Base-by-base conservation (phyloP, 2,113 vertebrate species). In the Stegostoma tigrinum region DNA sequence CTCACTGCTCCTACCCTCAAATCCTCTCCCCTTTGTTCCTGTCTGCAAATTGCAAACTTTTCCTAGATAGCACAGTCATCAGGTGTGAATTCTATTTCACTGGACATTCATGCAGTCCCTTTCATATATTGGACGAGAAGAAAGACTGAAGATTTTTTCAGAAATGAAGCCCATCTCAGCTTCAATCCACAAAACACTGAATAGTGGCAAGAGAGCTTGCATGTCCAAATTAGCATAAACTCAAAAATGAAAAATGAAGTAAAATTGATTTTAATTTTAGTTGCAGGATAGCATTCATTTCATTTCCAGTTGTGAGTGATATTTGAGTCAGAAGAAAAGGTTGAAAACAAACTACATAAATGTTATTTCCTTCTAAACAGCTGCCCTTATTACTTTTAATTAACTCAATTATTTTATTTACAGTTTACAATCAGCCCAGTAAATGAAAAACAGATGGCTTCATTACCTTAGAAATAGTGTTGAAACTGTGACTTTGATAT, bases 401-500 rank as follows among this genome's bases (percentile, higher is more conserved):
- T 34, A 89, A 24, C 86, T 89, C 86, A 89, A 89, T 89, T 89
- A 89, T 89, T 89, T 55, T 89, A 89, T 89, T 89, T 89, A 55
- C 48, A 89, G 34, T 87, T 89, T 89, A 52, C 86, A 48, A 61
- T 61, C 86, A 27, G 52, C 86, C 86, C 55, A 12, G 48, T 89
- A 89, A 89, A 89, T 8, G 48, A 61, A 61, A 55, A 89, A 61
- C 86, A 89, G 86, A 89, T 89, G 86, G 86, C 30, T 61, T 89
- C 15, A 27, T 89, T 89, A 61, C 52, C 48, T 3, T 0, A 61
- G 30, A 30, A 61, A 89, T 89, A 61, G 5, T 34, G 52, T 30
- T 61, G 52, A 89, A 61, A 61, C 86, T 61, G 86, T 89, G 86
- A 89, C 86, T 15, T 30, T 89, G 45, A 87, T 52, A 24, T 87